Evolutionary conservation across 1,140 invertebrate genomes (phyloP).

Genomic region (Chlorops oryzae): DNA sequence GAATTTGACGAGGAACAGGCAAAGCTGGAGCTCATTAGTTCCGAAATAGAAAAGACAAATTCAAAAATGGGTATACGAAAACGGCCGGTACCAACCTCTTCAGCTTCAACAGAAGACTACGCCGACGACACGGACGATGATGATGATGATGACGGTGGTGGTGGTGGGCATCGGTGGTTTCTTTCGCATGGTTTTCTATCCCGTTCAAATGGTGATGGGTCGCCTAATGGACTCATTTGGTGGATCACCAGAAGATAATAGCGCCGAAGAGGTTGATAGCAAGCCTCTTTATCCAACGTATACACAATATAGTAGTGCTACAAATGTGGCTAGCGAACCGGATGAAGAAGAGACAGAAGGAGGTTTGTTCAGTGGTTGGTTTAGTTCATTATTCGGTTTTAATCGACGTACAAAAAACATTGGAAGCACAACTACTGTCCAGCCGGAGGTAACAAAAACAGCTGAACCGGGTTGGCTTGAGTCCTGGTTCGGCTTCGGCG

Average conservation of each 20-base stretch:
- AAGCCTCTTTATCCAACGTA: conserved; percentile 32
- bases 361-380: conserved; percentile 19
- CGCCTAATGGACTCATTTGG: conserved; percentile 30
- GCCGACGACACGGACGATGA: conserved; percentile 11
- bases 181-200: conserved; percentile 43
- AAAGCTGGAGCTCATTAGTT: conserved; percentile 1
- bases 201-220: conserved; percentile 36
- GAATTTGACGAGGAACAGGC: conserved; percentile 15
- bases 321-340: conserved; percentile 10
- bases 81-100: conserved; percentile 18
- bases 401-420: conserved; percentile 35
- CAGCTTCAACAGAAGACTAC: conserved; percentile 14
- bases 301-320: conserved; percentile 36
- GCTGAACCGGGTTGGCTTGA: conserved; percentile 34
- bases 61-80: conserved; percentile 35
- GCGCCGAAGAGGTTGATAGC: neutral
- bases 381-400: conserved; percentile 37
- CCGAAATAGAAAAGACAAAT: conserved; percentile 22
- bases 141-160: conserved; percentile 7
- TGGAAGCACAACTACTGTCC: conserved; percentile 22
- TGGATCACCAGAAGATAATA: conserved; percentile 15
- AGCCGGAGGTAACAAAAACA: conserved; percentile 10
- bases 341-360: conserved; percentile 15
- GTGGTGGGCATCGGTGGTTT: conserved; percentile 23
- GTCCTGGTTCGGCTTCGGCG: conserved; percentile 36